Conservation (phyloP, 2,888 invertebrate species). For the Latrodectus hesperus region DNA sequence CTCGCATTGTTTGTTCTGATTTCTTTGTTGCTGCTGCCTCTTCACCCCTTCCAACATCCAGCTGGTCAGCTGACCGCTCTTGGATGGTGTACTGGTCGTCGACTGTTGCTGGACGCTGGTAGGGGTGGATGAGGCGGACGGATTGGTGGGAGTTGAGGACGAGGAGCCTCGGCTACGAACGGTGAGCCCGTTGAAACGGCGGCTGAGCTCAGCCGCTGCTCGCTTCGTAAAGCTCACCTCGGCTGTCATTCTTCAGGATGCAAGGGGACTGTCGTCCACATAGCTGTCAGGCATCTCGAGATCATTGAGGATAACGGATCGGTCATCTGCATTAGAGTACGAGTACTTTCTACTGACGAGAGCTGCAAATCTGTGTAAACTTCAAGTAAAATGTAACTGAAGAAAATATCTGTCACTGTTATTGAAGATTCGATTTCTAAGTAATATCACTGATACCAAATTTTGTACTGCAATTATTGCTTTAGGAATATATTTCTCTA, state of each 20-base stretch:
- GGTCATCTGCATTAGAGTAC: no score
- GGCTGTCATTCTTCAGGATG: constrained; percentile 67
- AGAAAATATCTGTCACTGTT: no score
- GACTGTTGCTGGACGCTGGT: constrained; percentile 16
- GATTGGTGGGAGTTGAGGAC: background rate
- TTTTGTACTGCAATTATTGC: no score
- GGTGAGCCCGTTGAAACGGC: constrained; percentile 72
- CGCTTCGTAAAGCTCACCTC: constrained; percentile 72
- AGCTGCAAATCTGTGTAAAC: no score
- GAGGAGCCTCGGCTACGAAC: constrained; percentile 62
- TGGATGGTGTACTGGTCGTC: constrained; percentile 4
- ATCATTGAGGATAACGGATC: no score
- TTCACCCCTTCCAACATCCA: constrained; percentile 61
- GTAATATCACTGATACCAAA: no score
- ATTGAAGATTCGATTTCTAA: no score
- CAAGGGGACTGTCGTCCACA: background rate
- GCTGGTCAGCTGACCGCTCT: constrained; percentile 46
- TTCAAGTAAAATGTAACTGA: no score
- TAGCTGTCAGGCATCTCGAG: background rate
- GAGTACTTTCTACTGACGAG: no score
- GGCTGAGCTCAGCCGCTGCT: constrained; percentile 71
- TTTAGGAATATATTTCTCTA: no score
- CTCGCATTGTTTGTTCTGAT: constrained; percentile 21
- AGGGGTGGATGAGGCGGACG: constrained; percentile 21
- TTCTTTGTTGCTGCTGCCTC: constrained; percentile 31